Base-by-base conservation (phyloP, 2,888 invertebrate genomes). In the Melanophora roralis region DNA sequence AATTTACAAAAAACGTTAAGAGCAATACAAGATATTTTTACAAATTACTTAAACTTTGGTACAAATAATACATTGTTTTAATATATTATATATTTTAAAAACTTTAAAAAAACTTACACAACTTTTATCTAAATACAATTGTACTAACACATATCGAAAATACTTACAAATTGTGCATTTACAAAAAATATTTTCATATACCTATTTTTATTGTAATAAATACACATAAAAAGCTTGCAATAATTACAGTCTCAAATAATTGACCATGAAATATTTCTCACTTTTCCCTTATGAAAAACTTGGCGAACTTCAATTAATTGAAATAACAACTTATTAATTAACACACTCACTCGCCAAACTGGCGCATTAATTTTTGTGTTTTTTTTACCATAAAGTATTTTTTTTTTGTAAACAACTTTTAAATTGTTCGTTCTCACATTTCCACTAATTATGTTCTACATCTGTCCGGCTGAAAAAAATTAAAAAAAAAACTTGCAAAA, bases 261-360 rank as follows among this genome's bases (percentile, higher is more conserved):
- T 71, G 59, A 38, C 59, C 65, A 43, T 62, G 45, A 57, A 68
- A 68, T 49, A 27, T 1, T 40, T 43, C 51, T 53, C 16, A 38
- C 12, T 11, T 40, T 59, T 23, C 5, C 12, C 14, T 40, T 40
- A n/a, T 23, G 23, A 6, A 27, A 59, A 21, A 23, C 14, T 59
- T 0, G 43, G 3, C 43, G 8, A 51, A 2, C 49, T 55, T 62
- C 47, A 67, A 68, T 47, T 19, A 67, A 68, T 65, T 75, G 53
- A 38, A 81, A 73, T 73, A 78, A 78, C 49, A 76, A 76, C 68
- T 57, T 77, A 73, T 73, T 79, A 82, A 80, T 73, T 80, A 72
- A 71, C 74, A 75, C 53, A 45, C 38, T 49, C 34, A 23, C 38
- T 49, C 34, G 36, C 34, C 34, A 57, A 57, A 45, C 57, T 68